Base-by-base conservation (phyloP, 1,140 invertebrate genomes). In the Maconellicoccus hirsutus region DNA sequence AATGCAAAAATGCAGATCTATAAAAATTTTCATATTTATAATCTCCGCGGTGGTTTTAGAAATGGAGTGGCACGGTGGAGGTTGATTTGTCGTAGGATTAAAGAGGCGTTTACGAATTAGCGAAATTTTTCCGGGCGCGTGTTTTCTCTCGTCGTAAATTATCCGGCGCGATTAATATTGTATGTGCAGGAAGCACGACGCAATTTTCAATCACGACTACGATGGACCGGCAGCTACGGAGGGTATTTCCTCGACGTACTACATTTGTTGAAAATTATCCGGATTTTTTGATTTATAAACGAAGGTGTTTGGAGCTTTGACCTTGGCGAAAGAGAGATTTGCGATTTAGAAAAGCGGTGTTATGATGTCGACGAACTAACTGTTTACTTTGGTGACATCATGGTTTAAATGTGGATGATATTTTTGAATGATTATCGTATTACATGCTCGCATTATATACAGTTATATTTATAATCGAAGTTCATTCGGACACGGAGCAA, bases 1-100 rank as follows among this genome's bases (percentile, higher is more conserved):
- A 52, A 52, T 52, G n/a, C 42, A 52, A 52, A 52, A 52, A 52
- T 52, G 42, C 42, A 52, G 42, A 52, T 52, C 42, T 52, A 52
- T 52, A 52, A 52, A 52, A 52, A 52, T 52, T 52, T 52, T 52
- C 42, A 52, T 52, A 52, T 52, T 52, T 52, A 14, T 52, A 16
- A 2, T 14, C 42, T 14, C 42, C n/a, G 10, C 42, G 42, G 42
- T 52, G n/a, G 10, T 52, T 16, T 52, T 52, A 52, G 42, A 14
- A 33, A 33, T 33, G 29, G 42, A 14, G 42, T 3, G 42, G 3
- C 42, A 52, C 16, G 16, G 42, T 52, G 42, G 42, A 14, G n/a
- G 42, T 19, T 52, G 12, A 52, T 52, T 52, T 16, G 16, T 52
- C 42, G 2, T 52, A 16, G 16, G 42, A 16, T 16, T 16, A 52